Conservation (phyloP, 2,888 invertebrate genomes). For the Eupithecia vulgata region DNA sequence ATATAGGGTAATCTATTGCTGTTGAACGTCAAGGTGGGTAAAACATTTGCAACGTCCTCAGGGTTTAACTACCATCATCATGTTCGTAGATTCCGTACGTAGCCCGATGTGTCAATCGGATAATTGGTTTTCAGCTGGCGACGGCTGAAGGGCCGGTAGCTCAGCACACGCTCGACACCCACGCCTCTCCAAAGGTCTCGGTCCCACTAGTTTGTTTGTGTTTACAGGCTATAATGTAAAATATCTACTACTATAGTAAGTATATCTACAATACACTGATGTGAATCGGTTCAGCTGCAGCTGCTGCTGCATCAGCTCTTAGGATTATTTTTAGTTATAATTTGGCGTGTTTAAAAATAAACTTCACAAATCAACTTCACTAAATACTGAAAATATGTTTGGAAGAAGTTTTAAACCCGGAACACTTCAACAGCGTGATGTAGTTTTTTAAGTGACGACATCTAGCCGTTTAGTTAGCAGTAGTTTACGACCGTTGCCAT, state of each 20-base stretch:
- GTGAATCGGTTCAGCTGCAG: too few relatives aligned
- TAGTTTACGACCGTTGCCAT: too few relatives aligned
- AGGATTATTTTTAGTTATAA: background rate
- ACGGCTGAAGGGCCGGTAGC: constrained; percentile 7
- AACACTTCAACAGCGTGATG: too few relatives aligned
- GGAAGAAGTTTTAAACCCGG: too few relatives aligned
- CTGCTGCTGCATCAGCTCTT: too few relatives aligned
- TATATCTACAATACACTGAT: background rate
- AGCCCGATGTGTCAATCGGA: background rate
- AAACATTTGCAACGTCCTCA: background rate
- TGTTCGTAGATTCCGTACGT: background rate
- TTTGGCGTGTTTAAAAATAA: background rate
- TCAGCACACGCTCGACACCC: constrained; percentile 38
- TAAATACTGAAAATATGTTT: too few relatives aligned
- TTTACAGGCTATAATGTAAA: background rate
- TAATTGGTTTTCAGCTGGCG: background rate
- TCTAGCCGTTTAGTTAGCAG: too few relatives aligned
- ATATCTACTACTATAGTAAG: background rate
- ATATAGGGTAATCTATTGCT: too few relatives aligned
- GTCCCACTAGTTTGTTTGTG: constrained; percentile 28
- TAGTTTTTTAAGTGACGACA: too few relatives aligned
- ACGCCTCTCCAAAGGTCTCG: constrained; percentile 40
- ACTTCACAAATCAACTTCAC: too few relatives aligned
- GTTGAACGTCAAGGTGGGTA: background rate
- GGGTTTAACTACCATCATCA: background rate